A percentile compares a stretch with the other conserved stretches of the same genome.
phyloP scores from a whole-genome alignment of 2,113 vertebrate genomes.

The Uria lomvia region DNA sequence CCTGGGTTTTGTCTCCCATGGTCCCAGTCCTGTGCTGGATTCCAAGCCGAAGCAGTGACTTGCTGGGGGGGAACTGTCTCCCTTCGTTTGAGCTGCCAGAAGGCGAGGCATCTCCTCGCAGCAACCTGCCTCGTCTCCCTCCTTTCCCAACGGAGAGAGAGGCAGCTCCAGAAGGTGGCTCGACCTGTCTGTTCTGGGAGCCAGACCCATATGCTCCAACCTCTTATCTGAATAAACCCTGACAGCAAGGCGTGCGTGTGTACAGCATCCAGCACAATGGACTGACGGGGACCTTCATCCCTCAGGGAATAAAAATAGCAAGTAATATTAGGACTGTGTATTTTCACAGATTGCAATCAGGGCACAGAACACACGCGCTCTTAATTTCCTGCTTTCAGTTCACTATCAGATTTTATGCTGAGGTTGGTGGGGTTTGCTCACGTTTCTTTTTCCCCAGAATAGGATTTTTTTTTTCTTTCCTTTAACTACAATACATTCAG shows the following conservation, averaged over 20 bases:
- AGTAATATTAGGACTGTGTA: neutral
- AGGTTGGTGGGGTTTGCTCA: neutral
- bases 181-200: neutral
- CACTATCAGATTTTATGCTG: neutral
- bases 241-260: neutral
- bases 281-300: neutral
- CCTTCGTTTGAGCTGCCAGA: neutral
- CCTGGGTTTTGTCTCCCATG: neutral
- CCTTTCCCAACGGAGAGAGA: neutral
- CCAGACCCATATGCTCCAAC: neutral
- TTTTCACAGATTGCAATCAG: neutral
- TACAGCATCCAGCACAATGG: neutral
- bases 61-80: neutral
- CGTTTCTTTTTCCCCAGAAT: neutral
- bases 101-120: neutral
- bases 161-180: neutral
- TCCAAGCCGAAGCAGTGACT: neutral
- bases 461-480: neutral
- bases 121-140: neutral
- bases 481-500: neutral
- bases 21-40: neutral
- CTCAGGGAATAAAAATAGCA: neutral
- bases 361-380: neutral
- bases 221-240: neutral
- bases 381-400: conserved; percentile 45